phyloP scores from a whole-genome alignment of 1,140 invertebrate species.

The Drosophila rhopaloa region DNA sequence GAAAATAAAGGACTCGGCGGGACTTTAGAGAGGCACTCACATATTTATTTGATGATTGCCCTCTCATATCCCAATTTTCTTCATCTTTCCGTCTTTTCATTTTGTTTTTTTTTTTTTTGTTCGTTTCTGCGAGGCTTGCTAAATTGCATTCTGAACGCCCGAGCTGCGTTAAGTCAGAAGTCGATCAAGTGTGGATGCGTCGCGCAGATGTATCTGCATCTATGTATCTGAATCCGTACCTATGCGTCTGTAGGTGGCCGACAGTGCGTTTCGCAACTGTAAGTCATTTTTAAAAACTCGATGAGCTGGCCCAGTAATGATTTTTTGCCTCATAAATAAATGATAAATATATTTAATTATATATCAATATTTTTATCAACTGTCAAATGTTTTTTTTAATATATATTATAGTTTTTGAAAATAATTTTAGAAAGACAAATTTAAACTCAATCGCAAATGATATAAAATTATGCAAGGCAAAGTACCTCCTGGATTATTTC shows the following conservation, averaged over 20 bases:
- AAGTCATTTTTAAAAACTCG: not conserved
- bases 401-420: too few species aligned
- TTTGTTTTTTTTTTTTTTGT: not conserved
- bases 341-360: too few species aligned
- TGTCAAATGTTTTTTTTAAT: too few species aligned
- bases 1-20: slow-evolving; percentile 33
- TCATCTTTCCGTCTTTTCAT: not conserved
- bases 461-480: not conserved
- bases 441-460: too few species aligned
- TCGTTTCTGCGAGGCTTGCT: slow-evolving; percentile 43
- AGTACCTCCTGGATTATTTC: not conserved
- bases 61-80: slow-evolving; percentile 27
- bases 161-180: slow-evolving; percentile 72
- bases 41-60: slow-evolving; percentile 50
- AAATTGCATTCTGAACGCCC: slow-evolving; percentile 63
- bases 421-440: too few species aligned
- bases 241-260: not conserved
- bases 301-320: too few species aligned
- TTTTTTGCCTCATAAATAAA: too few species aligned
- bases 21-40: slow-evolving; percentile 37
- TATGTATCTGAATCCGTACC: slow-evolving; percentile 1
- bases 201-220: slow-evolving; percentile 16
- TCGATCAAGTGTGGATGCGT: slow-evolving; percentile 71
- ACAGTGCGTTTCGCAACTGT: slow-evolving; percentile 20
- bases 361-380: too few species aligned